Conservation (phyloP, 2,888 invertebrate genomes). For the Microctonus brassicae region DNA sequence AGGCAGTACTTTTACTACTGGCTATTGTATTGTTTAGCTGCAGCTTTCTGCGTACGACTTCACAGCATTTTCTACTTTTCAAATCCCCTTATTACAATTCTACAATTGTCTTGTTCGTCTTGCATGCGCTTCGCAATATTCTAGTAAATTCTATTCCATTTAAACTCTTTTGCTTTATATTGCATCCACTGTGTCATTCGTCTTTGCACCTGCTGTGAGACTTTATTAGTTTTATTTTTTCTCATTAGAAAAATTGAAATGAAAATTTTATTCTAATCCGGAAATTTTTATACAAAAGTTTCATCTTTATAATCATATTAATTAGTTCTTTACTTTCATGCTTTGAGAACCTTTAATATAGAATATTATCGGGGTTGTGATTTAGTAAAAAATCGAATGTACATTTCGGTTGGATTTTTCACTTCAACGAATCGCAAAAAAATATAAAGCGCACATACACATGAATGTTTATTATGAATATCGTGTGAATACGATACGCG, state of each 20-base stretch:
- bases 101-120: not conserved
- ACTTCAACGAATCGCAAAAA: constrained; percentile 3
- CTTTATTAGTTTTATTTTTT: not conserved
- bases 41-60: not conserved
- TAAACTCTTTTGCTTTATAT: not conserved
- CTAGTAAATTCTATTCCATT: not conserved
- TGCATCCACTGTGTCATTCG: not conserved
- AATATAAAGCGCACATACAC: not conserved
- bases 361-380: not conserved
- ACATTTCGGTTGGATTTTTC: constrained; percentile 10
- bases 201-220: too few relatives aligned
- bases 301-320: not conserved
- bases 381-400: not conserved
- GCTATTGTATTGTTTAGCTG: not conserved
- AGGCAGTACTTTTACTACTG: constrained; percentile 15
- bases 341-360: not conserved
- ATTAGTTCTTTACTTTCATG: not conserved
- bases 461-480: constrained; percentile 9
- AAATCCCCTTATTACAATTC: not conserved
- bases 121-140: not conserved
- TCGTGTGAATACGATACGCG: constrained; percentile 5
- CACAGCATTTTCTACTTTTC: not conserved
- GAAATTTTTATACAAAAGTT: not conserved
- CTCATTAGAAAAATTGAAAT: not conserved
- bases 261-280: not conserved